These are phyloP conservation scores for Poeciliopsis retropinna DNA, from an alignment of 2,113 vertebrate genomes.

Conservation along the genomic window DNA sequence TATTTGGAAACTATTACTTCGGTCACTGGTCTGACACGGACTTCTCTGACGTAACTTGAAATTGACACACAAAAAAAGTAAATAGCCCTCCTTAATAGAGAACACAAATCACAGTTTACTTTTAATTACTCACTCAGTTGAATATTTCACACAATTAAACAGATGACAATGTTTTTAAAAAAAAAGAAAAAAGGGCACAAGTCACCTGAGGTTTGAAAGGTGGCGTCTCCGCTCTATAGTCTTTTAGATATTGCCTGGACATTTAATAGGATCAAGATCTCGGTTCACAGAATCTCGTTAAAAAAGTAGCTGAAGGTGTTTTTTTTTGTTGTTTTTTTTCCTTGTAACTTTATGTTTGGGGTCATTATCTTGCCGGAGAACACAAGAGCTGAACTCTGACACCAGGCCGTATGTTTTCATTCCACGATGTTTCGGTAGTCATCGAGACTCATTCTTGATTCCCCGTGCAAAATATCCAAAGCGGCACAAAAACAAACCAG, in stretches of 20 bases:
- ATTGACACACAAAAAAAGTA: too few species aligned
- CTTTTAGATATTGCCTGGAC: neutral
- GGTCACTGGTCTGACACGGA: neutral
- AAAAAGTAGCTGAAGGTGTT: neutral
- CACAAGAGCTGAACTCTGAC: neutral
- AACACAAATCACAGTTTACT: neutral
- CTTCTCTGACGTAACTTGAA: too few species aligned
- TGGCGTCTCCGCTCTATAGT: neutral
- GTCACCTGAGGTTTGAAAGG: neutral
- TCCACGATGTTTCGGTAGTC: neutral
- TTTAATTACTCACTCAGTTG: neutral
- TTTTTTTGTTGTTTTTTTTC: neutral
- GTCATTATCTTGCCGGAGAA: neutral
- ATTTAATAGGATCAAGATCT: neutral
- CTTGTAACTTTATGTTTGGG: neutral
- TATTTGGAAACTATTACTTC: neutral
- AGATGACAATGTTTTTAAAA: neutral
- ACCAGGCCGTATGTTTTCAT: neutral
- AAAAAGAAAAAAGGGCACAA: neutral
- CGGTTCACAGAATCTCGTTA: neutral
- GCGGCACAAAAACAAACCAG: neutral
- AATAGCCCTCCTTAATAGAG: neutral
- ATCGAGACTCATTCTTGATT: too few species aligned
- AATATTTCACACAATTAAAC: neutral
- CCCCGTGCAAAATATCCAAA: neutral